A percentile compares a stretch with the other conserved stretches of the same genome.
Evolutionary conservation across 2,797 vertebrate species (phyloP).

Genomic region (Sphaeramia orbicularis): DNA sequence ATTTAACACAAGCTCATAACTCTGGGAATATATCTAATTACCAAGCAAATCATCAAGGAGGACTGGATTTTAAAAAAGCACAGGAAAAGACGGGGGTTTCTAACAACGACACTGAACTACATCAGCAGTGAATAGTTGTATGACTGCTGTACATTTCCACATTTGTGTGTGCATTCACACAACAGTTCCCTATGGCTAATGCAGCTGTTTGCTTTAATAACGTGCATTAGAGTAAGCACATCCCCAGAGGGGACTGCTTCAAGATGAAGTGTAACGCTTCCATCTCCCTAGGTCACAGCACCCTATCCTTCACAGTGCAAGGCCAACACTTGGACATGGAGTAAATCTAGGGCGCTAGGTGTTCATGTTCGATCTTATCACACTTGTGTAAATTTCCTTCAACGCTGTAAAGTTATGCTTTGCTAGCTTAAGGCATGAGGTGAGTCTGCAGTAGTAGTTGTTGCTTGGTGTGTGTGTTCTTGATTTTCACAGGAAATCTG

Average conservation of each 20-base stretch:
- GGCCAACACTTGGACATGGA: conserved; percentile 49
- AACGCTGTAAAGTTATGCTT: conserved; percentile 42
- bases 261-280: conserved; percentile 58
- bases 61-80: conserved; percentile 27
- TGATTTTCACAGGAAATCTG: conserved; percentile 69
- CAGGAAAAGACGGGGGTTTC: conserved; percentile 32
- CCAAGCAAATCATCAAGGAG: conserved; percentile 43
- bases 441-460: conserved; percentile 41
- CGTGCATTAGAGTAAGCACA: conserved; percentile 70
- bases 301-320: conserved; percentile 58
- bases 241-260: conserved; percentile 64
- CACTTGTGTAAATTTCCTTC: conserved; percentile 50
- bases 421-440: conserved; percentile 42
- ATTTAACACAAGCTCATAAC: conserved; percentile 43
- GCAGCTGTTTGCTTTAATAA: conserved; percentile 80
- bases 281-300: conserved; percentile 60
- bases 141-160: conserved; percentile 31
- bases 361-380: conserved; percentile 64
- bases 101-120: not conserved
- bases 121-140: conserved; percentile 41
- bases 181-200: conserved; percentile 58
- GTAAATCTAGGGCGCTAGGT: conserved; percentile 64
- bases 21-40: conserved; percentile 55
- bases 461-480: conserved; percentile 36
- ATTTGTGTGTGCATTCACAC: conserved; percentile 24